Evolutionary conservation across 1,140 invertebrate genomes (phyloP), one percentile per base, ranked within the genome.

Genomic region (Theocolax elegans): DNA sequence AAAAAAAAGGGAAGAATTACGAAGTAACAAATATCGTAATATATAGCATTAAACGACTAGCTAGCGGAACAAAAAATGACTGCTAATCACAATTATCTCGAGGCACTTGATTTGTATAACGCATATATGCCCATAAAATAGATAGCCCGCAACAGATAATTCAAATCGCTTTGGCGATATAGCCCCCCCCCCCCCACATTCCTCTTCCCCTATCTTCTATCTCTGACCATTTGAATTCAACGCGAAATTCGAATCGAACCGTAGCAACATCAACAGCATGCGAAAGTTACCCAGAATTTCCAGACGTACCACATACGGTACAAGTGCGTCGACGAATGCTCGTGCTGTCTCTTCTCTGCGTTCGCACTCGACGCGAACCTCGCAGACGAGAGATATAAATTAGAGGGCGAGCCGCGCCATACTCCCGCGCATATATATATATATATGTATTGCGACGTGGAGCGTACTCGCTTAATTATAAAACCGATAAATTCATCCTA

Each of bases 401-500:
- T 77, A 80, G 63, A 63, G 44, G n/a, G 62, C 59, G 67, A 77
- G 73, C 75, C 73, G n/a, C n/a, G n/a, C n/a, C n/a, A n/a, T n/a
- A n/a, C n/a, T n/a, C n/a, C n/a, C n/a, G n/a, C n/a, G n/a, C n/a
- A n/a, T n/a, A n/a, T n/a, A n/a, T n/a, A n/a, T n/a, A n/a, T n/a
- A n/a, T n/a, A n/a, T n/a, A n/a, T n/a, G n/a, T 80, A 77, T 74
- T 72, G 67, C 72, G 31, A 29, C 46, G 70, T n/a, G n/a, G n/a
- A 67, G 64, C 46, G 49, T 23, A 12, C n/a, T n/a, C 73, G 76
- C 77, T 82, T 83, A 83, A 85, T 85, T 85, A 83, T 82, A 79
- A 83, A 83, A 80, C 80, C 79, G 76, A 84, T 83, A 81, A 84
- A 84, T 85, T 82, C 74, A 79, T 81, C 76, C 19, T 9, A 9